Percentiles rank a stretch among this genome's conserved stretches.
These are phyloP conservation scores for Halictus ligatus DNA, from an alignment of 2,888 invertebrate genomes.

Conservation along the genomic window DNA sequence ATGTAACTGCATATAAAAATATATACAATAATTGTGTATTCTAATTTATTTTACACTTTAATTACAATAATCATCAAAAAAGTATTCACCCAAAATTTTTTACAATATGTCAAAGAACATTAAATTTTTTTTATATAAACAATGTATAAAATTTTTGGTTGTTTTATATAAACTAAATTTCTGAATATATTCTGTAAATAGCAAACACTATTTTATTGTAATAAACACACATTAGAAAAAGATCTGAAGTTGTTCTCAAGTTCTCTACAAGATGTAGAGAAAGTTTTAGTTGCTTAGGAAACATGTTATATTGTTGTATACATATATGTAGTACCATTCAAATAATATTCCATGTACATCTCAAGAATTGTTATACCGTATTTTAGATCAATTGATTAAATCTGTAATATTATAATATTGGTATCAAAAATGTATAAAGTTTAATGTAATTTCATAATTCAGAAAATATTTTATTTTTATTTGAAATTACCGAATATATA, in stretches of 20 bases:
- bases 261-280: constrained; percentile 23
- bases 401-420: neutral
- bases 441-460: neutral
- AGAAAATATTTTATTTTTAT: constrained; percentile 6
- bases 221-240: constrained; percentile 14
- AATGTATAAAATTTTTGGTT: neutral
- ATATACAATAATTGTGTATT: neutral
- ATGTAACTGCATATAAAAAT: constrained; percentile 9
- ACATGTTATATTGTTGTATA: constrained; percentile 34
- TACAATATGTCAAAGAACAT: constrained; percentile 16
- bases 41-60: neutral
- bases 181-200: neutral
- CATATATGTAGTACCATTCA: constrained; percentile 10
- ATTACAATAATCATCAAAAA: neutral
- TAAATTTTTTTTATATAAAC: neutral
- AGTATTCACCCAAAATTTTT: constrained; percentile 5
- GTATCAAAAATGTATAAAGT: neutral
- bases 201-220: constrained; percentile 3
- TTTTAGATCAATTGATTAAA: constrained; percentile 1
- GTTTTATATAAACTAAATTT: constrained; percentile 6
- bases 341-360: neutral
- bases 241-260: constrained; percentile 32
- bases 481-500: constrained; percentile 1
- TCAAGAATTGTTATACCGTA: constrained; percentile 15
- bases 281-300: constrained; percentile 64